These are phyloP conservation scores for Drosophila ambigua DNA, from an alignment of 1,140 invertebrate species.

Conservation along the genomic window DNA sequence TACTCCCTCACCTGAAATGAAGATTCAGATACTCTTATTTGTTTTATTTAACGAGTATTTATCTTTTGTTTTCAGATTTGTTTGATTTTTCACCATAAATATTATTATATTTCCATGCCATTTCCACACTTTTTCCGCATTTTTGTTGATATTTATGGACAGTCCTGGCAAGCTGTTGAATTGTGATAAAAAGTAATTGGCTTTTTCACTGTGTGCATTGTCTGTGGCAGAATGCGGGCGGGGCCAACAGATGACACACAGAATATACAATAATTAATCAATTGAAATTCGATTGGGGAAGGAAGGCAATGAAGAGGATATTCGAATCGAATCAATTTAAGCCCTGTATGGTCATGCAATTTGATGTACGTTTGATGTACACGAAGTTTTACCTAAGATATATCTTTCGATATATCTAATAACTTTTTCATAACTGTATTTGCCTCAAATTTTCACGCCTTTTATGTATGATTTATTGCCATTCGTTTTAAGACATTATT, in stretches of 20 bases:
- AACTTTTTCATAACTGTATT: not conserved
- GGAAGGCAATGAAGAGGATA: no score
- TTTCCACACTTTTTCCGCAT: slow-evolving; percentile 3
- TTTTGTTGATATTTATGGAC: slow-evolving; percentile 18
- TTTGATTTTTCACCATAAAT: slow-evolving; percentile 41
- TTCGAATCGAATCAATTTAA: no score
- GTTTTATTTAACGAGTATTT: slow-evolving; percentile 12
- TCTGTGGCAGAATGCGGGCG: slow-evolving; percentile 4
- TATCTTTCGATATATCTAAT: not conserved
- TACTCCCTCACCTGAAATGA: slow-evolving; percentile 2
- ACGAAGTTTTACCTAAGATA: not conserved
- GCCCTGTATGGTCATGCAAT: no score
- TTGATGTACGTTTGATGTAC: no score
- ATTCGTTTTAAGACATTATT: slow-evolving; percentile 5
- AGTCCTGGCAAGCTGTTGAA: slow-evolving; percentile 28
- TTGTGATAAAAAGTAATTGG: slow-evolving; percentile 38
- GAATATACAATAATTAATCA: slow-evolving; percentile 22
- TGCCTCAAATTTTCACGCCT: not conserved
- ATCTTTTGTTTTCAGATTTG: slow-evolving; percentile 31
- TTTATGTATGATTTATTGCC: no score
- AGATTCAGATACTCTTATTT: not conserved
- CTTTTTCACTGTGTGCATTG: slow-evolving; percentile 33
- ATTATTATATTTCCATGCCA: slow-evolving; percentile 28
- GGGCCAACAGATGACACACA: not conserved
- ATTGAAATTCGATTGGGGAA: not conserved